Evolutionary conservation across 2,797 vertebrate species (phyloP).

Genomic region (Fistularia commersonii): DNA sequence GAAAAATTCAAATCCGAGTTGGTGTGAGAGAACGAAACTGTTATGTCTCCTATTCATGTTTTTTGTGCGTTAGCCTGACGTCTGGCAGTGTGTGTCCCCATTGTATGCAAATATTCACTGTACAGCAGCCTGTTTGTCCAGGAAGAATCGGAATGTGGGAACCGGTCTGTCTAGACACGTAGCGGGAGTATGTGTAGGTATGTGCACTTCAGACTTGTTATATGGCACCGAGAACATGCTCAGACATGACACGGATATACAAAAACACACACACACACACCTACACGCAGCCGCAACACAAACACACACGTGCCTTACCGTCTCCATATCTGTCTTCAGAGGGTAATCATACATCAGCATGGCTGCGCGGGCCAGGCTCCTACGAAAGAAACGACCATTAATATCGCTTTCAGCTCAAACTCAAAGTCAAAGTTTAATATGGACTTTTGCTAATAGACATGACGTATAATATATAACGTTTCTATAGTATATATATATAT

Average conservation of each 20-base stretch:
- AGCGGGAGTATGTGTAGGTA: conserved; percentile 28
- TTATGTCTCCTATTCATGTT: too few relatives aligned
- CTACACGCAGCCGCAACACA: conserved; percentile 10
- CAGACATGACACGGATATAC: conserved; percentile 28
- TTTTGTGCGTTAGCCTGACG: conserved; percentile 44
- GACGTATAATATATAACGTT: too few relatives aligned
- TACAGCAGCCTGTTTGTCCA: conserved; percentile 62
- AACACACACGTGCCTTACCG: conserved; percentile 73
- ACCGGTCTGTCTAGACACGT: conserved; percentile 65
- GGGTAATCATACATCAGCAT: conserved; percentile 98
- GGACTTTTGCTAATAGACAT: too few relatives aligned
- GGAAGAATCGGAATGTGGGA: conserved; percentile 69
- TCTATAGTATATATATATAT: too few relatives aligned
- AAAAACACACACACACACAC: conserved; percentile 9
- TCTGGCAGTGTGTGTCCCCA: conserved; percentile 39
- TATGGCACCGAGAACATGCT: conserved; percentile 44
- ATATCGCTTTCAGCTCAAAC: background rate
- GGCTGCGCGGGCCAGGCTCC: conserved; percentile 75
- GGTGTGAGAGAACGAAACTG: too few relatives aligned
- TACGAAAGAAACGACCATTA: conserved; percentile 35
- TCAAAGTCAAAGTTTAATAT: background rate
- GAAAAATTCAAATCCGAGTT: conserved; percentile 27
- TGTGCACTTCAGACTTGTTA: conserved; percentile 26
- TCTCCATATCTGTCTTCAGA: conserved; percentile 92
- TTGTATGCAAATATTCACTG: conserved; percentile 69